Base-by-base conservation (phyloP, 2,113 vertebrate species). In the Hirundichthys speculiger region DNA sequence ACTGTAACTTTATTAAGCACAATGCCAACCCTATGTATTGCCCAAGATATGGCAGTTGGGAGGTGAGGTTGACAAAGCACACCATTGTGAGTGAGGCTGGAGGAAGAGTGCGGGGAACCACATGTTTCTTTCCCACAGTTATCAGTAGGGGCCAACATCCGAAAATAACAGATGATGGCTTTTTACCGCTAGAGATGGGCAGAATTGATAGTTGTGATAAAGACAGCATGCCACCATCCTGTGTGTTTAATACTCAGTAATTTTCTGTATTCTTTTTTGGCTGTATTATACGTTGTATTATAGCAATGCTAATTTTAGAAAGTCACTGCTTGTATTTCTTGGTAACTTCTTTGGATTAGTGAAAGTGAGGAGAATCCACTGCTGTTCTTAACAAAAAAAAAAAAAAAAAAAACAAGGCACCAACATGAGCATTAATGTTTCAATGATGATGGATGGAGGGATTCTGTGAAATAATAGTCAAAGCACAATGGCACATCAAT, bases 111-210 rank as follows among this genome's bases (percentile, higher is more conserved):
- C 51, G 58, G 66, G 79, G 51, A 84, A 80, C 84, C 90, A 88
- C 86, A 92, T 89, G 88, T 80, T 88, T 80, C 67, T 80, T 91
- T 91, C 91, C 86, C 86, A 90, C 86, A 92, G 77, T 89, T 87
- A 88, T 91, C 82, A 89, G 84, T 88, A 58, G 86, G 80, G 75
- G 73, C 69, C 76, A 41, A 64, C 56, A 49, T 85, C 67, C 8
- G 64, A 90, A 89, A 86, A 87, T 90, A 87, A 83, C 64, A 85
- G 62, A 62, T 62, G 63, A 81, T 75, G 56, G 69, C 62, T 80
- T 79, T 82, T 74, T 82, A 81, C 53, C 82, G 78, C 79, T 73
- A 78, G 48, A 54, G 48, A 60, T 48, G 56, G 38, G 15, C 52
- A 38, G 51, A 79, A 75, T 69, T 48, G 72, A 69, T 45, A 59